These are phyloP conservation scores for Caracal caracal DNA, from an alignment of 2,113 vertebrate genomes.

Conservation along the genomic window DNA sequence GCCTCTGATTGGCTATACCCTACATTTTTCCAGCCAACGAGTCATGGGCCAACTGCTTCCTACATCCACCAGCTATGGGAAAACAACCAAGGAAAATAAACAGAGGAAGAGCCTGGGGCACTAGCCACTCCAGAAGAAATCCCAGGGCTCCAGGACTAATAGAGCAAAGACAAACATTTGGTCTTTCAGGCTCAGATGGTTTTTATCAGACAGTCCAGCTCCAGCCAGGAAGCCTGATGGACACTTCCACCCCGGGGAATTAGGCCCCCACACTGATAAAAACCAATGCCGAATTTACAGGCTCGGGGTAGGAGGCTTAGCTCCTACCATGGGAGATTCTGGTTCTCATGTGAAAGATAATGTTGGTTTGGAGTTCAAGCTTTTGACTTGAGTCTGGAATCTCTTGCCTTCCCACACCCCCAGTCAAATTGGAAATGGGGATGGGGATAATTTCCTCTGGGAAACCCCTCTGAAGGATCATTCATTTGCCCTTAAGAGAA, in stretches of 20 bases:
- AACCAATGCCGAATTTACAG: not conserved
- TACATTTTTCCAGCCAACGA: slow-evolving; percentile 39
- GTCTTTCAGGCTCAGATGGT: slow-evolving; percentile 59
- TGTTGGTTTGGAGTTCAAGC: not conserved
- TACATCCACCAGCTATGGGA: slow-evolving; percentile 63
- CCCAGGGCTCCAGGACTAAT: slow-evolving; percentile 72
- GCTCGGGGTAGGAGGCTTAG: not conserved
- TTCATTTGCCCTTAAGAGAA: not conserved
- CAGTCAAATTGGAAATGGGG: not conserved
- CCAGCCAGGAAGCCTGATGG: slow-evolving; percentile 62
- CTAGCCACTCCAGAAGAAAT: slow-evolving; percentile 64
- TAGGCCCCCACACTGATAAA: not conserved
- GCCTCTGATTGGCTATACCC: slow-evolving; percentile 52
- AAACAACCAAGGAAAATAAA: slow-evolving; percentile 76
- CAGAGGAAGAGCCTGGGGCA: slow-evolving; percentile 72
- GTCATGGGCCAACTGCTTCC: slow-evolving; percentile 24
- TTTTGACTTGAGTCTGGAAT: slow-evolving; percentile 31
- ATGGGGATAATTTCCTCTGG: slow-evolving; percentile 25
- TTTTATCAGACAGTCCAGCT: slow-evolving; percentile 60
- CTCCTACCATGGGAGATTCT: not conserved
- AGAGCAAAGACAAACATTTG: slow-evolving; percentile 72
- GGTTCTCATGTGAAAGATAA: not conserved
- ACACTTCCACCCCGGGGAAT: slow-evolving; percentile 29
- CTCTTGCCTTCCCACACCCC: not conserved
- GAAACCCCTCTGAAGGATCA: not conserved